Conservation (phyloP, 2,888 invertebrate species). For the Caenorhabditis sp. region DNA sequence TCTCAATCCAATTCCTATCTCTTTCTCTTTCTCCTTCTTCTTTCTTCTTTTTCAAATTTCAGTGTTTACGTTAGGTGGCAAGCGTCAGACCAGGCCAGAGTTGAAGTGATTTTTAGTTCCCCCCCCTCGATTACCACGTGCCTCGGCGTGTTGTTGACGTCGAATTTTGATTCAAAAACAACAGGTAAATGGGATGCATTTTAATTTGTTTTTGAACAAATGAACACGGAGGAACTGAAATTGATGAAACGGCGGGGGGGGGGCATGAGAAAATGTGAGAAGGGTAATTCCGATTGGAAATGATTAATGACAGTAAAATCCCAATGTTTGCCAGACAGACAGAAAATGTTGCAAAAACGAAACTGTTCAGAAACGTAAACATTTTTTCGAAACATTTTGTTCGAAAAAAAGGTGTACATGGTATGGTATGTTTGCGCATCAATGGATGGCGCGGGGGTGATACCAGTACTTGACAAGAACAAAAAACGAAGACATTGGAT, state of each 20-base stretch:
- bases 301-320: too few species aligned
- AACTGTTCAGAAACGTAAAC: too few species aligned
- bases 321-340: too few species aligned
- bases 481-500: constrained; percentile 11
- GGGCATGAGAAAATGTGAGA: neutral
- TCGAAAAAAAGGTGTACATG: neutral
- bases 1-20: neutral
- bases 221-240: neutral
- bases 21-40: constrained; percentile 9
- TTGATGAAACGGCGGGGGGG: neutral
- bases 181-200: constrained; percentile 34
- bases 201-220: constrained; percentile 34
- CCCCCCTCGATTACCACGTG: constrained; percentile 34
- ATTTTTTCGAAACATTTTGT: neutral
- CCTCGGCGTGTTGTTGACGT: constrained; percentile 24
- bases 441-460: constrained; percentile 17
- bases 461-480: constrained; percentile 30
- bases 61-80: constrained; percentile 41
- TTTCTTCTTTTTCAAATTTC: too few species aligned
- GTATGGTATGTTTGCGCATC: constrained; percentile 1
- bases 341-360: too few species aligned
- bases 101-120: constrained; percentile 53
- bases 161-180: constrained; percentile 51
- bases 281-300: neutral
- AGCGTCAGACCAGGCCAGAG: constrained; percentile 12